A percentile compares a stretch with the other conserved stretches of the same genome.
phyloP scores from a whole-genome alignment of 2,113 vertebrate species.

The Ondatra zibethicus region DNA sequence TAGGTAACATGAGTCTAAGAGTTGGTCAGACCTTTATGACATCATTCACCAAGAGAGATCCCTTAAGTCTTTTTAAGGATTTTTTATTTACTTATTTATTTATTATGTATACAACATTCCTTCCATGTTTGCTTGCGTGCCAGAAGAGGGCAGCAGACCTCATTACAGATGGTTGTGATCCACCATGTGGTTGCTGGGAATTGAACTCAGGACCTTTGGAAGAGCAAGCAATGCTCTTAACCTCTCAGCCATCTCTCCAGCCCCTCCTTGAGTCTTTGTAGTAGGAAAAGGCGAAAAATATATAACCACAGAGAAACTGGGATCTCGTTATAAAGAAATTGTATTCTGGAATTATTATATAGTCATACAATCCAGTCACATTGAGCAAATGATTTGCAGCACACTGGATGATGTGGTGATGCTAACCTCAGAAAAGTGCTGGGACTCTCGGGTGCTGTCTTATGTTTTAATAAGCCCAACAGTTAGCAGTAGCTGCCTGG shows the following conservation, averaged over 20 bases:
- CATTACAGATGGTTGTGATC: too few relatives aligned
- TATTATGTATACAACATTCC: too few relatives aligned
- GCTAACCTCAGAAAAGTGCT: neutral
- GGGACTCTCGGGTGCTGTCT: neutral
- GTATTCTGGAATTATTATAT: neutral
- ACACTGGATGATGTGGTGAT: neutral
- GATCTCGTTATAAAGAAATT: neutral
- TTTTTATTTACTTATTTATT: too few relatives aligned
- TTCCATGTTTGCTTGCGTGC: too few relatives aligned
- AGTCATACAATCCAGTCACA: neutral
- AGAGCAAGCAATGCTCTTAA: too few relatives aligned
- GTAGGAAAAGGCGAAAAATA: neutral
- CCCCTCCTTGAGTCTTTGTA: neutral
- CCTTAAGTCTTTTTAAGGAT: neutral
- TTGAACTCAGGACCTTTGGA: too few relatives aligned
- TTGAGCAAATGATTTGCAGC: slow-evolving; percentile 20
- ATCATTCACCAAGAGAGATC: slow-evolving; percentile 29
- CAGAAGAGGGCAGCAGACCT: too few relatives aligned
- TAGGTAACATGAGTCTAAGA: neutral
- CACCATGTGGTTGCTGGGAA: too few relatives aligned
- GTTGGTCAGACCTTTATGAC: neutral
- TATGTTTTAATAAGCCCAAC: slow-evolving; percentile 3
- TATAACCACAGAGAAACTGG: neutral
- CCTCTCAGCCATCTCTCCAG: too few relatives aligned
- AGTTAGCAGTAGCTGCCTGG: neutral